Percentiles rank a stretch among this genome's conserved stretches.
Conservation (phyloP, 2,888 invertebrate genomes). For the Andrena bicolor region DNA sequence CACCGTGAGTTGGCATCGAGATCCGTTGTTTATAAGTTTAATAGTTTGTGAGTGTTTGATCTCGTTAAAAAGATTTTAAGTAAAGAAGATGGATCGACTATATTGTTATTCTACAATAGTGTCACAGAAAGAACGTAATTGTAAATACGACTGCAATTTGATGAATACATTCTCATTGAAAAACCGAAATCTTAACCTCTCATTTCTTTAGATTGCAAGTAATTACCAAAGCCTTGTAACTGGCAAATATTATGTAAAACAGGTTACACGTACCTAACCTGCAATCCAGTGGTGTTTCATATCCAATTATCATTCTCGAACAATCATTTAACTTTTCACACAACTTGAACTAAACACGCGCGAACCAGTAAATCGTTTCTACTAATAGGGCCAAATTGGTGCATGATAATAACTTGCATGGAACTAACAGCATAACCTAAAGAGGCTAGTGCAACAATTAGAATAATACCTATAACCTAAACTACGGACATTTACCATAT, state of each 20-base stretch:
- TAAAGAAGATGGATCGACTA: too few species aligned
- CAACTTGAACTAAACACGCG: background rate
- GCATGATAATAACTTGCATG: background rate
- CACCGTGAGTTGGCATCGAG: background rate
- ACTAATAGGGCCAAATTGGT: background rate
- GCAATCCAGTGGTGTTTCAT: background rate
- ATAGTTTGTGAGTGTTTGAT: background rate
- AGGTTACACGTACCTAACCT: background rate
- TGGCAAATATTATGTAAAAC: background rate
- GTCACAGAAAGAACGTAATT: too few species aligned
- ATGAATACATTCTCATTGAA: too few species aligned
- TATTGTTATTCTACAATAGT: too few species aligned
- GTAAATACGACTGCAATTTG: too few species aligned
- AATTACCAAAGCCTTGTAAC: background rate
- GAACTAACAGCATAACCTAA: background rate
- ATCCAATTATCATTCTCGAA: background rate
- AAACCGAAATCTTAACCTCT: background rate
- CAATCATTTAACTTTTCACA: background rate
- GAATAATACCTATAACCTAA: background rate
- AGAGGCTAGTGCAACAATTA: background rate
- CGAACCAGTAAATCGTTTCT: background rate
- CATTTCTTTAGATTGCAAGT: background rate
- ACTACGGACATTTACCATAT: background rate
- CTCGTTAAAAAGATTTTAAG: background rate
- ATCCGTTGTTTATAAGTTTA: background rate